These are phyloP conservation scores for Drosophila siamana DNA, from an alignment of 2,888 invertebrate species.

Conservation along the genomic window DNA sequence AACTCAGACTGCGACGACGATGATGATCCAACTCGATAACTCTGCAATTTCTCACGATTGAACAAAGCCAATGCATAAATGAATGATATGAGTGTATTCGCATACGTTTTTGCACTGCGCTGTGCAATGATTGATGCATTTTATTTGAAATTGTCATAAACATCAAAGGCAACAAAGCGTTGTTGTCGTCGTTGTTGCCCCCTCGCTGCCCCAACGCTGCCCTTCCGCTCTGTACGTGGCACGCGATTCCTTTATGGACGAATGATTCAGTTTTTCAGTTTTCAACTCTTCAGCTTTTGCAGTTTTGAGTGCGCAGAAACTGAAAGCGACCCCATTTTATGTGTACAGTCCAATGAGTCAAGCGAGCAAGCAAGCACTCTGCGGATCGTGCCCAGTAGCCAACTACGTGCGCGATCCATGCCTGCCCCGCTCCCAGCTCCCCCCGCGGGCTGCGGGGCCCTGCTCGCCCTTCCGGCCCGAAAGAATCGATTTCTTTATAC, in stretches of 20 bases:
- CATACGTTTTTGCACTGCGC: constrained; percentile 11
- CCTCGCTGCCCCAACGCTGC: background rate
- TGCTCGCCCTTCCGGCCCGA: constrained; percentile 45
- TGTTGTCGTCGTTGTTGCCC: background rate
- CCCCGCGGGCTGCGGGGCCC: background rate
- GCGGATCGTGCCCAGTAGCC: constrained; percentile 63
- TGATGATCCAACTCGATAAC: constrained; percentile 54
- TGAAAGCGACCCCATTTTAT: constrained; percentile 54
- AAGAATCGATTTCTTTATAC: constrained; percentile 73
- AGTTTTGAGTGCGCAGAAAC: constrained; percentile 56
- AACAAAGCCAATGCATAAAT: constrained; percentile 39
- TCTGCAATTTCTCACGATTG: constrained; percentile 60
- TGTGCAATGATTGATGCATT: constrained; percentile 63
- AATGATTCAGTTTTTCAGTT: constrained; percentile 57
- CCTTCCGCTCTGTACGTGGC: constrained; percentile 10
- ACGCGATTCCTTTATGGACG: constrained; percentile 58
- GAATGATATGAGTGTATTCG: constrained; percentile 17
- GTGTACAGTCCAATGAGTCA: constrained; percentile 48
- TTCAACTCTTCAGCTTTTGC: too few species aligned
- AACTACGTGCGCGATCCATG: constrained; percentile 48
- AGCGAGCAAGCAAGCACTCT: constrained; percentile 38
- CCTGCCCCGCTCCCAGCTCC: background rate
- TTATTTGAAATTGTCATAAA: constrained; percentile 65
- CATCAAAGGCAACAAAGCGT: constrained; percentile 49
- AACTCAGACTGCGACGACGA: background rate